phyloP scores from a whole-genome alignment of 1,140 invertebrate species.

The Lasioglossum baleicum region DNA sequence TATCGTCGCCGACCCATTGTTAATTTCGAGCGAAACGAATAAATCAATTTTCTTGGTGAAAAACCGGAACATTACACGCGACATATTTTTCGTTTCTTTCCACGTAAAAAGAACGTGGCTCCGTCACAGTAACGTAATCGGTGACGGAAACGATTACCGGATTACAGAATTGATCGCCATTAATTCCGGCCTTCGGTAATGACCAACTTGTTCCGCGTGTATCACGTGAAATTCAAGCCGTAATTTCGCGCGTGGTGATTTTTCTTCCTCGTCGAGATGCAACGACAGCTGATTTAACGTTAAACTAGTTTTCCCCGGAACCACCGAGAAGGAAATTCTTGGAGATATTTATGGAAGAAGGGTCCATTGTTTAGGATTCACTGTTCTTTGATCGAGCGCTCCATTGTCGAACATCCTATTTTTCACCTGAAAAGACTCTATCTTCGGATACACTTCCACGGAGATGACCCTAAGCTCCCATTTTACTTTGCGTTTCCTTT shows the following conservation, averaged over 20 bases:
- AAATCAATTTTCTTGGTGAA: no score
- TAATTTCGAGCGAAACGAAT: no score
- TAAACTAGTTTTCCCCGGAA: no score
- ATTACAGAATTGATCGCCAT: neutral
- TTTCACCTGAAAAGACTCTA: neutral
- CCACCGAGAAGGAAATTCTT: no score
- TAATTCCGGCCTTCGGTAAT: neutral
- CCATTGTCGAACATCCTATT: slow-evolving; percentile 2
- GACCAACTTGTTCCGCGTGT: neutral
- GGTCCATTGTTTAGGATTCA: neutral
- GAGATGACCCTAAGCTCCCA: no score
- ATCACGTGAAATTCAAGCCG: neutral
- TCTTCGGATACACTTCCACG: no score
- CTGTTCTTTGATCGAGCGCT: neutral
- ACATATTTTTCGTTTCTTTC: neutral
- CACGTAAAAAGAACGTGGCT: neutral
- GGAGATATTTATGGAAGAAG: neutral
- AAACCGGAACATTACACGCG: no score
- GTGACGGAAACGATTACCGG: neutral
- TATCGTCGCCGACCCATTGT: neutral
- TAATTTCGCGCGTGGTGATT: neutral
- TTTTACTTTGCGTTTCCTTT: no score
- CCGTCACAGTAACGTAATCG: slow-evolving; percentile 2
- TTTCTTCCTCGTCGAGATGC: neutral
- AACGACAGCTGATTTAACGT: no score